Conservation (phyloP, 1,140 invertebrate genomes). For the Trachelipus rathkii region DNA sequence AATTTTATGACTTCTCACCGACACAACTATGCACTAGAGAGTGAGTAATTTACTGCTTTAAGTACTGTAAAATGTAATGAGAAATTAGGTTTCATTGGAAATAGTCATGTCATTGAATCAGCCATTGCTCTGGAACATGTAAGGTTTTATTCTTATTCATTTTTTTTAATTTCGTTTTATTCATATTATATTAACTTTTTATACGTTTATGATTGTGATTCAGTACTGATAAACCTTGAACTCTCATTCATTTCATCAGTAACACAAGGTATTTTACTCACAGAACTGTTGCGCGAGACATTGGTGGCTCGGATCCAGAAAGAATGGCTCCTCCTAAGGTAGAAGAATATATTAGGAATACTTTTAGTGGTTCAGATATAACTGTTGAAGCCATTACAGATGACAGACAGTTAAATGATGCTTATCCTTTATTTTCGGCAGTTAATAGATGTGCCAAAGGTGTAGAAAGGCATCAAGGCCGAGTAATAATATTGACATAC, state of each 20-base stretch:
- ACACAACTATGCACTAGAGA: too few relatives aligned
- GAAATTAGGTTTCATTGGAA: conserved; percentile 60
- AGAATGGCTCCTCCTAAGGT: conserved; percentile 80
- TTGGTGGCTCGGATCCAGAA: conserved; percentile 87
- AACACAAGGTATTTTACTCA: not conserved
- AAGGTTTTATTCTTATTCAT: conserved; percentile 50
- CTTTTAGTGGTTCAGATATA: conserved; percentile 63
- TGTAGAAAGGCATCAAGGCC: conserved; percentile 70
- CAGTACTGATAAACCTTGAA: too few relatives aligned
- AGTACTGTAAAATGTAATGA: too few relatives aligned
- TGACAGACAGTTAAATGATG: conserved; percentile 60
- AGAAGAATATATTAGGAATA: conserved; percentile 69
- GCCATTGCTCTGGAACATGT: conserved; percentile 69
- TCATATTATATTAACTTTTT: conserved; percentile 1
- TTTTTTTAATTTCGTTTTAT: not conserved
- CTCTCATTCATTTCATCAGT: too few relatives aligned
- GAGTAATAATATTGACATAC: conserved; percentile 84
- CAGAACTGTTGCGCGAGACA: conserved; percentile 72
- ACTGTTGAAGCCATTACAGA: conserved; percentile 70
- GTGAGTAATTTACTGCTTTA: too few relatives aligned
- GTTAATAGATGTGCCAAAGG: conserved; percentile 80
- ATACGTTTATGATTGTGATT: too few relatives aligned
- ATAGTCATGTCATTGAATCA: conserved; percentile 58
- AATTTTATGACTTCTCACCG: too few relatives aligned
- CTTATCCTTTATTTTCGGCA: conserved; percentile 80